phyloP scores from a whole-genome alignment of 2,113 vertebrate genomes.

The Genyomyrus donnyi region DNA sequence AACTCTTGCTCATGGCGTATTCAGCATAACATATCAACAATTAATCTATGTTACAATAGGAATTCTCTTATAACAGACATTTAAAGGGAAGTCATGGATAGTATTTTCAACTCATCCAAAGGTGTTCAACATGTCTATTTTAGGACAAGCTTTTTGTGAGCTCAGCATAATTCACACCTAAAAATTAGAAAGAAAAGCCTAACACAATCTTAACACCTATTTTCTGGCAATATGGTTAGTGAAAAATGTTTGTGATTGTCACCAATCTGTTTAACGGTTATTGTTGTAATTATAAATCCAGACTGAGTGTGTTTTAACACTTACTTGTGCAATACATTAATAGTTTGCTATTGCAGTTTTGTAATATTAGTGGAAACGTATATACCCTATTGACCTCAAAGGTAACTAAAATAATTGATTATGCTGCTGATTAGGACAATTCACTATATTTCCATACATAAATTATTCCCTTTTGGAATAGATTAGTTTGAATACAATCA shows the following conservation, averaged over 20 bases:
- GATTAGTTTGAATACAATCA: neutral
- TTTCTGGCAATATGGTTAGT: neutral
- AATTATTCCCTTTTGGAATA: neutral
- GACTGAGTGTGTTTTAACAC: neutral
- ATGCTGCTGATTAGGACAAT: neutral
- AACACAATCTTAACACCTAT: neutral
- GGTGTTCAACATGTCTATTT: neutral
- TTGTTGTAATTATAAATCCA: neutral
- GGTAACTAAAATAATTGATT: neutral
- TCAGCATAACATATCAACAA: neutral
- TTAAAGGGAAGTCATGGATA: neutral
- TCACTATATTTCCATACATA: neutral
- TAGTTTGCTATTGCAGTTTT: neutral
- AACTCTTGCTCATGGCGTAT: neutral
- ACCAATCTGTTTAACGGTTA: neutral
- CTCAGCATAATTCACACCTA: conserved; percentile 9
- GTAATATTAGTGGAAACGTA: neutral
- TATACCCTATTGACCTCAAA: neutral
- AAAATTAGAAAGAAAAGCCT: neutral
- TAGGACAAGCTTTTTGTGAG: neutral
- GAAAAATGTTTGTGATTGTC: conserved; percentile 6
- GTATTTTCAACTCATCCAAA: neutral
- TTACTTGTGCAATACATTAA: neutral
- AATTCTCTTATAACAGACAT: neutral
- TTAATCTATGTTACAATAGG: neutral